A percentile compares a stretch with the other conserved stretches of the same genome.
Evolutionary conservation across 1,140 invertebrate species (phyloP).

Genomic region (Drosophila sproati): DNA sequence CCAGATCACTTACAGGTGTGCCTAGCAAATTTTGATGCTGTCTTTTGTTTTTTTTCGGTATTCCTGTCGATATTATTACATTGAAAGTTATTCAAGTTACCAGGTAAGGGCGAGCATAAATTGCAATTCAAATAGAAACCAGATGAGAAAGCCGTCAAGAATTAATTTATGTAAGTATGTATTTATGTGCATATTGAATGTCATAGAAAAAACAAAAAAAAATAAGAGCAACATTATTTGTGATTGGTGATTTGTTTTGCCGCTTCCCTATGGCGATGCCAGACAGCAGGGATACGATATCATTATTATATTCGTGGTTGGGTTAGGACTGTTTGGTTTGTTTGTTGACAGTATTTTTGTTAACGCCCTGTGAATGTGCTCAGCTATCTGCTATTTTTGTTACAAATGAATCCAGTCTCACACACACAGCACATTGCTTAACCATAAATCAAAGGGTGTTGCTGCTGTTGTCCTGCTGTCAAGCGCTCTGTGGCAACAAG

Average conservation of each 20-base stretch:
- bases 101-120: too few relatives aligned
- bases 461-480: not conserved
- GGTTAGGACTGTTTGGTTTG: not conserved
- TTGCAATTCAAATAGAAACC: not conserved
- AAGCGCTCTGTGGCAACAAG: not conserved
- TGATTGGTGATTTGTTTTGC: conserved; percentile 36
- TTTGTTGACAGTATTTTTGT: conserved; percentile 4
- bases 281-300: not conserved
- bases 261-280: too few relatives aligned
- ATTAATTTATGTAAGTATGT: not conserved
- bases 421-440: not conserved
- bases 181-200: conserved; percentile 14
- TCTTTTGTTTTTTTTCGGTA: too few relatives aligned
- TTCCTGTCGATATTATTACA: too few relatives aligned
- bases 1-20: too few relatives aligned
- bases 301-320: conserved; percentile 21
- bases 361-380: conserved; percentile 8
- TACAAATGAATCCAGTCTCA: conserved; percentile 28
- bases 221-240: conserved; percentile 42
- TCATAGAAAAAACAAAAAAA: not conserved
- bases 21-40: too few relatives aligned
- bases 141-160: not conserved
- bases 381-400: conserved; percentile 8
- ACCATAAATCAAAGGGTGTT: conserved; percentile 22
- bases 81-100: too few relatives aligned